Conservation (phyloP, 2,797 vertebrate species). For the Pseudocheirus occidentalis region DNA sequence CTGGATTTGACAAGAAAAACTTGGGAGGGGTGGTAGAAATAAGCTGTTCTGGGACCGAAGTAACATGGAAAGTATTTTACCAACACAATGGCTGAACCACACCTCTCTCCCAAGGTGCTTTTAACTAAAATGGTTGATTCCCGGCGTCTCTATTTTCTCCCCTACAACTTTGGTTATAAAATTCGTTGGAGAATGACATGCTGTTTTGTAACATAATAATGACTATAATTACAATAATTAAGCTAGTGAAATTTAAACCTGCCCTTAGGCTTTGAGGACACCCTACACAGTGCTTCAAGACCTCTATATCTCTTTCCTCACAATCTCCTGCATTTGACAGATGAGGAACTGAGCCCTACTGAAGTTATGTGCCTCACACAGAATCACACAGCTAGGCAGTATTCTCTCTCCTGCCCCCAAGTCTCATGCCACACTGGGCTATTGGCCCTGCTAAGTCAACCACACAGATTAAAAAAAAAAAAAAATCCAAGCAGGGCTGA, state of each 20-base stretch:
- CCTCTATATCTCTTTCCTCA: neutral
- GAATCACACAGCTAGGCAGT: neutral
- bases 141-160: neutral
- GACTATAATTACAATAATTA: neutral
- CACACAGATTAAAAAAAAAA: neutral
- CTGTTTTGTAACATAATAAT: too few relatives aligned
- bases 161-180: neutral
- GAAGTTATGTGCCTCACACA: neutral
- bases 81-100: neutral
- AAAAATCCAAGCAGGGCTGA: neutral
- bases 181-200: neutral
- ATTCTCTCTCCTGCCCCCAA: neutral
- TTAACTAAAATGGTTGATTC: neutral
- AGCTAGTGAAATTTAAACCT: neutral
- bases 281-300: neutral
- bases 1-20: neutral
- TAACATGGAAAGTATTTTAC: neutral
- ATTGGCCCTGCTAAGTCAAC: neutral
- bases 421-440: neutral
- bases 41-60: neutral
- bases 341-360: neutral
- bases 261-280: neutral
- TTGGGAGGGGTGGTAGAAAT: neutral
- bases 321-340: neutral
- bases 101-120: neutral